These are phyloP conservation scores for Drosophila ercepeae DNA, from an alignment of 1,140 invertebrate genomes.

Conservation along the genomic window DNA sequence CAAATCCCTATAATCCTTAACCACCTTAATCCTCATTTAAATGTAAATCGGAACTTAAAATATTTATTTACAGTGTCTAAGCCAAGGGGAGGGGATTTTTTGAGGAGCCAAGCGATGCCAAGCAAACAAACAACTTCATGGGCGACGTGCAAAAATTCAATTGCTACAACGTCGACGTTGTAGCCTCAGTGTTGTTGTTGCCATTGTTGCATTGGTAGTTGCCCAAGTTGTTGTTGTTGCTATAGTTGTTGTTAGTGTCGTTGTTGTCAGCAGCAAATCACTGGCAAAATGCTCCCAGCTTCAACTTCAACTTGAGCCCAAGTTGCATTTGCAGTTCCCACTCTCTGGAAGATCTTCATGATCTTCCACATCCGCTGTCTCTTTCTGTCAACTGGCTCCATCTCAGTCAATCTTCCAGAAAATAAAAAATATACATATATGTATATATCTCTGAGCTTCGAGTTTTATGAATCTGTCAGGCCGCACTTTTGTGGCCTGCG, in stretches of 20 bases:
- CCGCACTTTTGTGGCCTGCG: slow-evolving; percentile 61
- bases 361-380: slow-evolving; percentile 24
- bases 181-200: slow-evolving; percentile 27
- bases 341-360: slow-evolving; percentile 53
- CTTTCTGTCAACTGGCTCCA: neutral
- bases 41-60: neutral
- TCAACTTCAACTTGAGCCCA: slow-evolving; percentile 46
- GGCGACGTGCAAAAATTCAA: slow-evolving; percentile 82
- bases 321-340: slow-evolving; percentile 36
- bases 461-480: slow-evolving; percentile 81
- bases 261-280: slow-evolving; percentile 63
- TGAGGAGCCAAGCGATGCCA: slow-evolving; percentile 60
- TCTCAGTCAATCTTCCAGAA: neutral
- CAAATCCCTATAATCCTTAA: no score
- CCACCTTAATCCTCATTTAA: no score
- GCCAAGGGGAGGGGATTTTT: neutral
- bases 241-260: slow-evolving; percentile 29
- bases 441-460: slow-evolving; percentile 25
- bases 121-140: slow-evolving; percentile 82
- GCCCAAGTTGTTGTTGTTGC: slow-evolving; percentile 24
- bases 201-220: slow-evolving; percentile 33
- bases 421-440: neutral
- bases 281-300: slow-evolving; percentile 55
- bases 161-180: slow-evolving; percentile 72
- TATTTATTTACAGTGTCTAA: neutral